A percentile compares a stretch with the other conserved stretches of the same genome.
Conservation (phyloP, 2,888 invertebrate species). For the Drosophila putrida region DNA sequence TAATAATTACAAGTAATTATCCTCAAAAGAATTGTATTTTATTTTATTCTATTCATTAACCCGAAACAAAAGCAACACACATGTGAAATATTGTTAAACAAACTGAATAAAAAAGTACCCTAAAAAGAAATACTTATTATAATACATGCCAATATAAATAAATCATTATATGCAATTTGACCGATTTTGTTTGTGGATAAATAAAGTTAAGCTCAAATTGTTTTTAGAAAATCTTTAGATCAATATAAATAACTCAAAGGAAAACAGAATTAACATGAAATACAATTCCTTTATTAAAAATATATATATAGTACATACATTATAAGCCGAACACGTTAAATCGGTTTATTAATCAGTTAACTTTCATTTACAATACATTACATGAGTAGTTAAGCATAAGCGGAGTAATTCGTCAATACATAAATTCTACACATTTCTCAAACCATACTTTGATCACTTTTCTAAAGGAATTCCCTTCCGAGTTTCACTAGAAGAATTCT, state of each 20-base stretch:
- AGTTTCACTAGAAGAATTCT: constrained; percentile 14
- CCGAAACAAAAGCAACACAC: constrained; percentile 32
- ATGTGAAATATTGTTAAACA: constrained; percentile 78
- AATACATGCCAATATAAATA: constrained; percentile 53
- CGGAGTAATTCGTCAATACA: constrained; percentile 21
- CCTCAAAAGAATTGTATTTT: constrained; percentile 48
- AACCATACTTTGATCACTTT: constrained; percentile 44
- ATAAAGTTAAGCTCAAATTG: constrained; percentile 71
- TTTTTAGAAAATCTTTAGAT: constrained; percentile 45
- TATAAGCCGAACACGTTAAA: constrained; percentile 50
- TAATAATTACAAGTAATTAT: constrained; percentile 60
- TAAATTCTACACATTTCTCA: constrained; percentile 21
- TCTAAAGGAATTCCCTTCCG: background rate
- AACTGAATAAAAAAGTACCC: constrained; percentile 31
- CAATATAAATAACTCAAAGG: background rate
- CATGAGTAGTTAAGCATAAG: constrained; percentile 23
- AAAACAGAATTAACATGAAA: constrained; percentile 26
- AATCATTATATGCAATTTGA: constrained; percentile 48
- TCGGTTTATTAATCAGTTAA: constrained; percentile 65
- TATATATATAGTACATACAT: constrained; percentile 44
- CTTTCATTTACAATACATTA: constrained; percentile 61
- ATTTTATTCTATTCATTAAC: constrained; percentile 60
- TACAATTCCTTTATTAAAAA: constrained; percentile 56
- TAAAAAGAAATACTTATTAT: constrained; percentile 44
- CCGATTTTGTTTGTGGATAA: constrained; percentile 48